These are phyloP conservation scores for Lipophrys pholis DNA, from an alignment of 2,113 vertebrate species.

Conservation along the genomic window DNA sequence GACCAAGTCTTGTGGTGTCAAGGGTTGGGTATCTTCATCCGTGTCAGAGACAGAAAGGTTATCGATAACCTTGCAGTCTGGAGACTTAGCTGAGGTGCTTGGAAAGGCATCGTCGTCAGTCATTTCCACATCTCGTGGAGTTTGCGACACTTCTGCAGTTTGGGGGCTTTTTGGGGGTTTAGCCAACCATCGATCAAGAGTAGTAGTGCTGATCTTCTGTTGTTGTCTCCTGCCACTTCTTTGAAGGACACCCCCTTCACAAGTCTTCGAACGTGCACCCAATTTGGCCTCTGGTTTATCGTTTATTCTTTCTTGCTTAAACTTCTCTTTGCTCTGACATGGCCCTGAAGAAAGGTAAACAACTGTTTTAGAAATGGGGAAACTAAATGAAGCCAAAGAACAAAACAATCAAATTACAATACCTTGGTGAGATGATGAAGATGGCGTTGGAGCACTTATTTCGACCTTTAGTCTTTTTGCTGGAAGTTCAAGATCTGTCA, in stretches of 20 bases:
- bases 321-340: conserved; percentile 14
- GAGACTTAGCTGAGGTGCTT: conserved; percentile 18
- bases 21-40: conserved; percentile 64
- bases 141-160: conserved; percentile 15
- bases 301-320: conserved; percentile 34
- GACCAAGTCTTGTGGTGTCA: conserved; percentile 42
- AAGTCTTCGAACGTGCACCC: conserved; percentile 42
- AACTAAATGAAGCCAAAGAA: neutral
- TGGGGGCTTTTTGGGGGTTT: conserved; percentile 32
- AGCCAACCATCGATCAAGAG: conserved; percentile 61
- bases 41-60: conserved; percentile 24
- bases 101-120: conserved; percentile 17
- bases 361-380: neutral
- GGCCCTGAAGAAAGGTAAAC: conserved; percentile 1
- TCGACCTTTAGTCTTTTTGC: conserved; percentile 62
- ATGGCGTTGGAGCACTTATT: neutral
- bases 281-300: conserved; percentile 17
- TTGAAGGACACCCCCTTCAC: conserved; percentile 24
- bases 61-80: neutral
- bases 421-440: conserved; percentile 39
- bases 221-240: conserved; percentile 30
- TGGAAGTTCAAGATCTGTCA: conserved; percentile 67
- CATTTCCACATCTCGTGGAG: conserved; percentile 52
- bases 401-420: neutral
- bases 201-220: conserved; percentile 46